These are phyloP conservation scores for Gnathonemus echidnorhynchus DNA, from an alignment of 2,113 vertebrate genomes.

Conservation along the genomic window DNA sequence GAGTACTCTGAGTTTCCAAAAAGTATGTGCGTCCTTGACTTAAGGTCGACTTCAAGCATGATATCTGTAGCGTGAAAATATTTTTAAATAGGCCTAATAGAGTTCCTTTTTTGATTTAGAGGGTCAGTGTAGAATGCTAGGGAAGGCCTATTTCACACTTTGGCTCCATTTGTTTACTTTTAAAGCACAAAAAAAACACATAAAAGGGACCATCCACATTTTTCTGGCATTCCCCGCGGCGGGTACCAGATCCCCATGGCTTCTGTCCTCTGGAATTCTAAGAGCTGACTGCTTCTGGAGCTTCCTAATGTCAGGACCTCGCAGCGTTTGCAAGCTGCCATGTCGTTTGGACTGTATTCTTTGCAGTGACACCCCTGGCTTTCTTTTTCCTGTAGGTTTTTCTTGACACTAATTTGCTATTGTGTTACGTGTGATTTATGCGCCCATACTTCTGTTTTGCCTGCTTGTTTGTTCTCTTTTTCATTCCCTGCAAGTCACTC, in stretches of 20 bases:
- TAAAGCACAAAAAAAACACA: not conserved
- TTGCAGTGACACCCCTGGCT: not conserved
- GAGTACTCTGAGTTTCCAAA: not conserved
- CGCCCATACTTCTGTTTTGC: not conserved
- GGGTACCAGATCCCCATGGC: not conserved
- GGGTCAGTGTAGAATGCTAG: not conserved
- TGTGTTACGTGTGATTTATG: slow-evolving; percentile 10
- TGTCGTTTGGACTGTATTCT: too few species aligned
- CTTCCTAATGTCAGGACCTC: not conserved
- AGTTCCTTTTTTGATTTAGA: not conserved
- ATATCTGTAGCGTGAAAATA: not conserved
- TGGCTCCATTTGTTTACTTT: not conserved
- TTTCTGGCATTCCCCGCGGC: not conserved
- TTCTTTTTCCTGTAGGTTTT: not conserved
- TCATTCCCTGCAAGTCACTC: not conserved
- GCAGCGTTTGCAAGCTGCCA: not conserved
- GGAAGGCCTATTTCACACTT: not conserved
- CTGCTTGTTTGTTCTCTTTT: not conserved
- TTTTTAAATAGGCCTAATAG: not conserved
- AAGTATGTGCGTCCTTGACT: not conserved
- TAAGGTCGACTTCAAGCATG: not conserved
- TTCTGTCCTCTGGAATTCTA: not conserved
- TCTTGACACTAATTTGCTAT: slow-evolving; percentile 2
- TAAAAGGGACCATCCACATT: not conserved
- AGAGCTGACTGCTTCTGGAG: not conserved